phyloP scores from a whole-genome alignment of 2,113 vertebrate genomes.

The Columba janthina region DNA sequence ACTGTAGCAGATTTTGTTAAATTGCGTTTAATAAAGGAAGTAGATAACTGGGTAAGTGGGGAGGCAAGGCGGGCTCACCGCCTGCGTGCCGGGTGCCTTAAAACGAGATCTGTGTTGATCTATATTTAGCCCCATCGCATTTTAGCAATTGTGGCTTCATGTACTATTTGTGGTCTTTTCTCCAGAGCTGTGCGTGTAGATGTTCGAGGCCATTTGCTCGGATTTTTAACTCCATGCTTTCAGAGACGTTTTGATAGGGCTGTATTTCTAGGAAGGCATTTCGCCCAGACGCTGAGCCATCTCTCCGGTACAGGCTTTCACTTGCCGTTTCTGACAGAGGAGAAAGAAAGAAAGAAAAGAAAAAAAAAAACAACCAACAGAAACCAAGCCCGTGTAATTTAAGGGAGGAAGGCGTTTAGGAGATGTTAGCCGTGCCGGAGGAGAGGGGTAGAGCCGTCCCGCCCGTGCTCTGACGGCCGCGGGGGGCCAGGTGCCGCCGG shows the following conservation, averaged over 20 bases:
- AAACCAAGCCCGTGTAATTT: neutral
- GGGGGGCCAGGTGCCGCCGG: neutral
- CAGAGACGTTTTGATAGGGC: constrained; percentile 69
- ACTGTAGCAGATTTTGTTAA: constrained; percentile 30
- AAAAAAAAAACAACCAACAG: neutral
- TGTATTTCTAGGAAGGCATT: constrained; percentile 74
- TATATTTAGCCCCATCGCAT: constrained; percentile 76
- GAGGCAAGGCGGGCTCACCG: constrained; percentile 43
- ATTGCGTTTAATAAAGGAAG: constrained; percentile 44
- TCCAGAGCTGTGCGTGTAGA: constrained; percentile 63
- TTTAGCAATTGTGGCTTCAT: constrained; percentile 76
- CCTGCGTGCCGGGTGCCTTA: constrained; percentile 61
- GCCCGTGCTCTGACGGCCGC: neutral
- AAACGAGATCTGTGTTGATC: constrained; percentile 64
- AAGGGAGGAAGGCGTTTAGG: neutral
- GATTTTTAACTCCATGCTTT: constrained; percentile 72
- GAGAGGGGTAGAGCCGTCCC: neutral
- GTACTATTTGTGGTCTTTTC: constrained; percentile 78
- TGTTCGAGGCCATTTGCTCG: constrained; percentile 73
- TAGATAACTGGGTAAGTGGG: constrained; percentile 50
- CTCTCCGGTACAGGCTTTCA: constrained; percentile 23
- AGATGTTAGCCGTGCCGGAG: neutral
- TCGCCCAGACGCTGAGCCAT: constrained; percentile 8
- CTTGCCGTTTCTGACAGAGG: neutral
- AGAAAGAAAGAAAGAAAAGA: no score